phyloP scores from a whole-genome alignment of 2,797 vertebrate genomes.

The Acropternis orthonyx region DNA sequence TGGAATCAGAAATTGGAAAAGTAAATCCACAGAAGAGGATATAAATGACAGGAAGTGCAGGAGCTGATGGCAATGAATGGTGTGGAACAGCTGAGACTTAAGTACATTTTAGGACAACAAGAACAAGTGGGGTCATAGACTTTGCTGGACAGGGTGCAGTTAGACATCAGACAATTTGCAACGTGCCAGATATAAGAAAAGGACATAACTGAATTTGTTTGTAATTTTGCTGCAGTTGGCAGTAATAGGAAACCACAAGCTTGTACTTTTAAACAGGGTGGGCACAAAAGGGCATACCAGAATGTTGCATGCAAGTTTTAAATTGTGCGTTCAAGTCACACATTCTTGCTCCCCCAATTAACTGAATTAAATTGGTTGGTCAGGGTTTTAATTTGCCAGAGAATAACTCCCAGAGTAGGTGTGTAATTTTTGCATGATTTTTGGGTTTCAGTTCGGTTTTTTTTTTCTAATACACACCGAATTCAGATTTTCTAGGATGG shows the following conservation, averaged over 20 bases:
- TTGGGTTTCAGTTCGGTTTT: not conserved
- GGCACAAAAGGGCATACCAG: not conserved
- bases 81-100: not conserved
- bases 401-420: not conserved
- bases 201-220: not conserved
- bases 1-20: not conserved
- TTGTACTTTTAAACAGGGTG: not conserved
- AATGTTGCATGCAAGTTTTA: not conserved
- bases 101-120: not conserved
- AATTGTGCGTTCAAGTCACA: not conserved
- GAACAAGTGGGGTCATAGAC: not conserved
- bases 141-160: not conserved
- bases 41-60: not conserved
- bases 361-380: not conserved
- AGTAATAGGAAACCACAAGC: not conserved
- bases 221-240: not conserved
- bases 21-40: not conserved
- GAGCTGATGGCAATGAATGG: not conserved
- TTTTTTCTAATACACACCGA: not conserved
- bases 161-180: not conserved
- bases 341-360: rapidly evolving
- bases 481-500: not conserved
- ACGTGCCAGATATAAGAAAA: not conserved
- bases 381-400: not conserved
- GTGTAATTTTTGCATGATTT: not conserved